Percentiles rank a stretch among this genome's conserved stretches.
Conservation (phyloP, 2,888 invertebrate genomes). For the Drosophila sordidapex region DNA sequence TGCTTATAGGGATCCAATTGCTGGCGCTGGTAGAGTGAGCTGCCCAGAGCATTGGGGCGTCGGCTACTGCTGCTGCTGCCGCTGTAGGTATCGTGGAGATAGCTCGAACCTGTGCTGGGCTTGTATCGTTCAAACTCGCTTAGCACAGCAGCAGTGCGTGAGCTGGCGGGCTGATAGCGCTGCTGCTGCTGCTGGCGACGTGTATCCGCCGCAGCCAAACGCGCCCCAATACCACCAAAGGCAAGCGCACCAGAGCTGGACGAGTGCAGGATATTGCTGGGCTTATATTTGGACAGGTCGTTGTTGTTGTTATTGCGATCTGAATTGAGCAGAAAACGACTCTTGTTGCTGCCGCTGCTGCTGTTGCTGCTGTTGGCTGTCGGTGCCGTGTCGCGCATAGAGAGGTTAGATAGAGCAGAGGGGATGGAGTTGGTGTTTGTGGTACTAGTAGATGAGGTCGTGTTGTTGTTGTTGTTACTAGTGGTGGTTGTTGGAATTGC, state of each 20-base stretch:
- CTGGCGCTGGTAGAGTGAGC: conserved; percentile 76
- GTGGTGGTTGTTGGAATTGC: conserved; percentile 25
- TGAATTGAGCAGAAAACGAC: conserved; percentile 75
- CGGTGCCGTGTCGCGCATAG: conserved; percentile 64
- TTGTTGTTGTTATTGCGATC: conserved; percentile 79
- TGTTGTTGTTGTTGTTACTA: conserved; percentile 39
- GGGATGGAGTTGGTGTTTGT: conserved; percentile 26
- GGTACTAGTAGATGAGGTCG: conserved; percentile 55
- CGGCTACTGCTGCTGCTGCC: conserved; percentile 51
- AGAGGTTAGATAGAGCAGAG: conserved; percentile 79
- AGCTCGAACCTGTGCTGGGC: conserved; percentile 58
- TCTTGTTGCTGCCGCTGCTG: conserved; percentile 82
- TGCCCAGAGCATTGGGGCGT: conserved; percentile 64
- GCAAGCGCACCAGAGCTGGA: conserved; percentile 82
- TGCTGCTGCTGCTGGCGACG: conserved; percentile 65
- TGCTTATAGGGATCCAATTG: conserved; percentile 71
- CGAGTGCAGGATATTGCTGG: conserved; percentile 79
- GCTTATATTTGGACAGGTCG: conserved; percentile 82
- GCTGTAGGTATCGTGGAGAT: conserved; percentile 79
- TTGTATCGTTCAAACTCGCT: conserved; percentile 75
- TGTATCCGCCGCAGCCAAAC: conserved; percentile 73
- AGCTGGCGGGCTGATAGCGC: conserved; percentile 73
- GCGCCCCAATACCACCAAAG: conserved; percentile 83
- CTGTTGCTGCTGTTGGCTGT: conserved; percentile 84
- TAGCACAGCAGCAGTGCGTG: conserved; percentile 74